Evolutionary conservation across 2,797 vertebrate genomes (phyloP).

Genomic region (Lacerta viridis): DNA sequence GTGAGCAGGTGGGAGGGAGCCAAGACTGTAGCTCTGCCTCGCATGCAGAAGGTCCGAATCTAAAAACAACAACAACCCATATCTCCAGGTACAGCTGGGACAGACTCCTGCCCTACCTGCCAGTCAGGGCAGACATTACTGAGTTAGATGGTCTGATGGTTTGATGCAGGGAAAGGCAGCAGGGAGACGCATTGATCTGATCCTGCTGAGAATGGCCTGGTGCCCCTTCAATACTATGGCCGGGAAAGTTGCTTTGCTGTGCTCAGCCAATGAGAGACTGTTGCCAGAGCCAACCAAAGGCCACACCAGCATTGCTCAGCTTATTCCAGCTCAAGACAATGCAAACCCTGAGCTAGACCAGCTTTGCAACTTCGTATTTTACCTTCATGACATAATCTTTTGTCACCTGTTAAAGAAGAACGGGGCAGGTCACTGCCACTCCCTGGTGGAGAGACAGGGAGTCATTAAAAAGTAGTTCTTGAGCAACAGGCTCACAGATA

Average conservation of each 20-base stretch:
- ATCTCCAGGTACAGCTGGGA: no score
- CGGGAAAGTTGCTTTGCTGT: not conserved
- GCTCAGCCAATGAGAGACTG: not conserved
- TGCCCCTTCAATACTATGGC: not conserved
- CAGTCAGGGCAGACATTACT: no score
- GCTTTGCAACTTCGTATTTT: conserved; percentile 18
- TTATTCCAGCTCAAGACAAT: conserved; percentile 1
- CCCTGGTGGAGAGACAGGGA: not conserved
- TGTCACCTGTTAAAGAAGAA: conserved; percentile 20
- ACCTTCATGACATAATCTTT: not conserved
- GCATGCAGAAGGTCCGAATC: no score
- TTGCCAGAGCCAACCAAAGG: not conserved
- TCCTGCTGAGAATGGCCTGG: not conserved
- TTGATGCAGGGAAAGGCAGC: no score
- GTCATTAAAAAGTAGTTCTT: not conserved
- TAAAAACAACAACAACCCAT: no score
- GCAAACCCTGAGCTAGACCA: not conserved
- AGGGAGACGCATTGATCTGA: not conserved
- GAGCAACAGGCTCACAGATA: not conserved
- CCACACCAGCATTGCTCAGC: not conserved
- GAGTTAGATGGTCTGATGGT: no score
- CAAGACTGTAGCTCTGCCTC: not conserved
- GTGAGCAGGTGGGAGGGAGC: no score
- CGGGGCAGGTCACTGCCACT: not conserved
- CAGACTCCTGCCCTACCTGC: no score